Evolutionary conservation across 2,113 vertebrate genomes (phyloP).

Genomic region (Nanger granti): DNA sequence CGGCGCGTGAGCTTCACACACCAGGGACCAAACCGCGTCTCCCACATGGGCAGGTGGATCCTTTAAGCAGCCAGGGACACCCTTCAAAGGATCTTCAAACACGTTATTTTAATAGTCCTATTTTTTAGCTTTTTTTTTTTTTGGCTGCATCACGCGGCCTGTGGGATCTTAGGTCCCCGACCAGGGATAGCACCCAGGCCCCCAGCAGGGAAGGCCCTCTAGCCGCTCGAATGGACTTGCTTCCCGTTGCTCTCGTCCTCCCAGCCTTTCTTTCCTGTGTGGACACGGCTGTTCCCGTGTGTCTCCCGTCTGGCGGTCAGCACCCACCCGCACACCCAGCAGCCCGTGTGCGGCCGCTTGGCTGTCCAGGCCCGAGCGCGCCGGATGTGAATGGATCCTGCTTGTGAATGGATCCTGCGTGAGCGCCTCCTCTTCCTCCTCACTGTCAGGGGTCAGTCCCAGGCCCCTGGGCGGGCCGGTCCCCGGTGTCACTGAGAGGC

Average conservation of each 20-base stretch:
- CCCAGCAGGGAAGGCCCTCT: neutral
- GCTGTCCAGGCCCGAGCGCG: neutral
- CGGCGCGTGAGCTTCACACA: accelerated
- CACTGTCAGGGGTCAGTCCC: neutral
- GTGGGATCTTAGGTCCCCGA: neutral
- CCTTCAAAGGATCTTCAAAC: neutral
- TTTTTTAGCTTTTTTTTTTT: neutral
- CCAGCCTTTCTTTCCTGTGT: neutral
- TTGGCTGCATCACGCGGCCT: neutral
- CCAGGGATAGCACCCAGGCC: neutral
- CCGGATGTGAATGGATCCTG: neutral
- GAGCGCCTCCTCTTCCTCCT: neutral
- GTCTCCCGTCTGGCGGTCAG: accelerated
- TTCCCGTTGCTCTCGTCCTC: neutral
- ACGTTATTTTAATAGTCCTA: neutral
- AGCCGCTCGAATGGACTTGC: neutral
- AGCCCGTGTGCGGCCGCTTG: neutral
- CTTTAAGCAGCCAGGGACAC: neutral
- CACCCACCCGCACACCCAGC: neutral
- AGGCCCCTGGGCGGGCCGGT: neutral
- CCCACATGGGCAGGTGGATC: neutral
- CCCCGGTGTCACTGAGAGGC: neutral
- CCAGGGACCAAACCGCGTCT: neutral
- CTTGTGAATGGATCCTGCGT: neutral
- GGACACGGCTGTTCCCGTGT: accelerated